Evolutionary conservation across 2,113 vertebrate genomes (phyloP).

Genomic region (Buteo buteo): DNA sequence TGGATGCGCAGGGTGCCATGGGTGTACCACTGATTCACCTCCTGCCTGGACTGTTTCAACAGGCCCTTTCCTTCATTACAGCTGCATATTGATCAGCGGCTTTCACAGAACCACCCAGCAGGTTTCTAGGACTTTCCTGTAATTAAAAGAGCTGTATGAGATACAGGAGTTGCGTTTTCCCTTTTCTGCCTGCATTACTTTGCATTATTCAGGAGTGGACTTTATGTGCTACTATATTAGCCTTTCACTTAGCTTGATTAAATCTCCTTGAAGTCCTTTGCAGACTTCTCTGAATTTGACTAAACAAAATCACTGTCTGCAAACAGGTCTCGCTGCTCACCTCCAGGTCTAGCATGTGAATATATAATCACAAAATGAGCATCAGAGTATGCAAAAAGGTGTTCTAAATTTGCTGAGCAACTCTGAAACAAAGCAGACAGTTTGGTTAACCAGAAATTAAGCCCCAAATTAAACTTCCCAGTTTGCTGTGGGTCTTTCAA

Average conservation of each 20-base stretch:
- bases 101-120: conserved; percentile 23
- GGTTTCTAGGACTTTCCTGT: conserved; percentile 35
- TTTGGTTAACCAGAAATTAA: conserved; percentile 7
- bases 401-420: background rate
- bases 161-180: background rate
- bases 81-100: conserved; percentile 30
- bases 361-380: background rate
- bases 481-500: background rate
- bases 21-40: conserved; percentile 33
- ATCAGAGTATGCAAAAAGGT: conserved; percentile 7
- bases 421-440: background rate
- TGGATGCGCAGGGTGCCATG: background rate
- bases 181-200: background rate
- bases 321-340: conserved; percentile 11
- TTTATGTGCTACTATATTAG: background rate
- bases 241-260: conserved; percentile 29
- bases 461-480: background rate
- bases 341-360: background rate
- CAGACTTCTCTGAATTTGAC: conserved; percentile 47
- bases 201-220: conserved; percentile 36
- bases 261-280: conserved; percentile 22
- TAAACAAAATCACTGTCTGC: conserved; percentile 46
- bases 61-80: conserved; percentile 27
- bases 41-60: background rate
- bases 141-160: conserved; percentile 14